These are phyloP conservation scores for Buathra laborator DNA, from an alignment of 2,888 invertebrate species.

Conservation along the genomic window DNA sequence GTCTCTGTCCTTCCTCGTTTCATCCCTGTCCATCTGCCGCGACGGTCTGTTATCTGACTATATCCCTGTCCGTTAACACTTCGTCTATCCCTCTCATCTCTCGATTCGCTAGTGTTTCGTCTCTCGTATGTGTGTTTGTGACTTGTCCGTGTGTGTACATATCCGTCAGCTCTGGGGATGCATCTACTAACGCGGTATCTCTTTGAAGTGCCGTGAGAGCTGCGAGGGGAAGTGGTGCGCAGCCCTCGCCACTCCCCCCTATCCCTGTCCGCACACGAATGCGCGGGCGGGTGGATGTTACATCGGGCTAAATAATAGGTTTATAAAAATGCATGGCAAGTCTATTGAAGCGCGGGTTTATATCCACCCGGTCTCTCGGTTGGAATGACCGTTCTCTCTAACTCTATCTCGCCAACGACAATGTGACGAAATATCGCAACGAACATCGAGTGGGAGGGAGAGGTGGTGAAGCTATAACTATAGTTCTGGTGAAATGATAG, in stretches of 20 bases:
- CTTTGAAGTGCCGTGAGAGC: constrained; percentile 81
- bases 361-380: constrained; percentile 64
- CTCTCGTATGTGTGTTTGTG: constrained; percentile 61
- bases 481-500: constrained; percentile 50
- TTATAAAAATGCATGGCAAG: constrained; percentile 83
- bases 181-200: constrained; percentile 74
- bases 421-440: constrained; percentile 71
- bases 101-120: constrained; percentile 26
- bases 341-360: constrained; percentile 75
- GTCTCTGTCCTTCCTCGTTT: constrained; percentile 52
- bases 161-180: constrained; percentile 59
- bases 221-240: constrained; percentile 38
- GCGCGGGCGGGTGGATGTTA: constrained; percentile 77
- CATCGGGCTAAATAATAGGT: constrained; percentile 83
- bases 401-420: constrained; percentile 67
- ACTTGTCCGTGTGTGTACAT: constrained; percentile 50
- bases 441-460: constrained; percentile 57
- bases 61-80: constrained; percentile 67
- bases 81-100: constrained; percentile 55
- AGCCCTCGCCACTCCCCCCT: constrained; percentile 27
- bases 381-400: constrained; percentile 49
- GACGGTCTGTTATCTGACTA: constrained; percentile 52
- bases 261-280: constrained; percentile 46
- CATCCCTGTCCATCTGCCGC: constrained; percentile 41
- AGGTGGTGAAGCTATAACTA: constrained; percentile 7